These are phyloP conservation scores for Labroides dimidiatus DNA, from an alignment of 2,797 vertebrate genomes.

Conservation along the genomic window DNA sequence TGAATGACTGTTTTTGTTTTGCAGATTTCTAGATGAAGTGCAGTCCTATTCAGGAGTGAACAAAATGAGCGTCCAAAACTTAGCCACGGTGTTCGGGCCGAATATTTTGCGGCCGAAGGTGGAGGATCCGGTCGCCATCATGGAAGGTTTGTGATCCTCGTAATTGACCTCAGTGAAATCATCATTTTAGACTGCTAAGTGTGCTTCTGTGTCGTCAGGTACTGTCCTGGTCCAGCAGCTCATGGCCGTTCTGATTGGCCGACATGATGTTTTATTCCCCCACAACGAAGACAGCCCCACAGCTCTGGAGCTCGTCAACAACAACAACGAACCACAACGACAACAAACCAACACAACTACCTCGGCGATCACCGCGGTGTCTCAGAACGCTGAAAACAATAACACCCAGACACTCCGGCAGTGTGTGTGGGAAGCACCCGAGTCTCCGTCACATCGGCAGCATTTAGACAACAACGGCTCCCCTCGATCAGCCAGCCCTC, in stretches of 20 bases:
- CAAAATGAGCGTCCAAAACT: conserved; percentile 98
- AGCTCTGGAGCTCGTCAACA: conserved; percentile 87
- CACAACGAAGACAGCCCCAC: conserved; percentile 82
- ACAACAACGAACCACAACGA: conserved; percentile 88
- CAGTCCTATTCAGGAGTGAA: conserved; percentile 96
- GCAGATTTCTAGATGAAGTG: conserved; percentile 98
- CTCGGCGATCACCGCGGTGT: conserved; percentile 46
- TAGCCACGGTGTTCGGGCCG: conserved; percentile 97
- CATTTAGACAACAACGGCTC: conserved; percentile 87
- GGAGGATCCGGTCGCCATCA: conserved; percentile 96
- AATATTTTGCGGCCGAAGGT: conserved; percentile 96
- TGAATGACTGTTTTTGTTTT: background rate
- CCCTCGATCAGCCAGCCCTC: conserved; percentile 89
- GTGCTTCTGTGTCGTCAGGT: conserved; percentile 81
- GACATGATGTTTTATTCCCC: conserved; percentile 91
- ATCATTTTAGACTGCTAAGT: background rate
- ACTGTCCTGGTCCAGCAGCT: conserved; percentile 96
- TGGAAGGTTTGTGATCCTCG: conserved; percentile 88
- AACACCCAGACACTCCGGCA: conserved; percentile 84
- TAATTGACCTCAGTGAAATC: rapidly evolving
- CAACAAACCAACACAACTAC: conserved; percentile 67
- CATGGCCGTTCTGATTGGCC: conserved; percentile 95
- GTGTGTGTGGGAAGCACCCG: conserved; percentile 92
- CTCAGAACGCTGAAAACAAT: conserved; percentile 93
- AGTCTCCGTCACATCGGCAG: conserved; percentile 86